phyloP scores from a whole-genome alignment of 2,797 vertebrate species.

The Remorina albescens region DNA sequence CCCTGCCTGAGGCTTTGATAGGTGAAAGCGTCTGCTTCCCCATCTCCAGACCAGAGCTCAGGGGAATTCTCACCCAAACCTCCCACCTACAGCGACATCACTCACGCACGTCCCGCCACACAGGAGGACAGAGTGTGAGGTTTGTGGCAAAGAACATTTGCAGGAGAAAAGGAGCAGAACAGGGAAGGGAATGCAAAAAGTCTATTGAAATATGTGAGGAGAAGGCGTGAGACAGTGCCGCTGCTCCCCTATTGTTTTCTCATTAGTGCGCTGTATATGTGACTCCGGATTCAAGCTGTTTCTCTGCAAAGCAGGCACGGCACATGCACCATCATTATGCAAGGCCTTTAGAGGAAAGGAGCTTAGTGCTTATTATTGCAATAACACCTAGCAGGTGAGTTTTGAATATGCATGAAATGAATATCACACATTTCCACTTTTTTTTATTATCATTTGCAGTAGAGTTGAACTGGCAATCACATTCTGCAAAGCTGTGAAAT shows the following conservation, averaged over 20 bases:
- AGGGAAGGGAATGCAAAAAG: conserved; percentile 45
- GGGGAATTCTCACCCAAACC: conserved; percentile 75
- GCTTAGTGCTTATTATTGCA: conserved; percentile 77
- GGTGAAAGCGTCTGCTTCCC: conserved; percentile 80
- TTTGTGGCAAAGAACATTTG: conserved; percentile 50
- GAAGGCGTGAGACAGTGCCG: conserved; percentile 68
- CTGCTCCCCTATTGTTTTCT: conserved; percentile 79
- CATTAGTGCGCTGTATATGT: conserved; percentile 77
- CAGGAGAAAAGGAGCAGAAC: conserved; percentile 52
- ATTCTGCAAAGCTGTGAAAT: conserved; percentile 56
- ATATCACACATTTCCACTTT: conserved; percentile 68
- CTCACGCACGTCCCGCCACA: conserved; percentile 40
- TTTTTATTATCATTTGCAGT: conserved; percentile 64
- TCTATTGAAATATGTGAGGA: conserved; percentile 72
- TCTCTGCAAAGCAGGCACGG: conserved; percentile 53
- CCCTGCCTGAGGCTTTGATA: conserved; percentile 84
- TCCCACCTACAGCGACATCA: conserved; percentile 54
- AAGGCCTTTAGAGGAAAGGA: conserved; percentile 63
- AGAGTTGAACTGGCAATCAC: conserved; percentile 59
- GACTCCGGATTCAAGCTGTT: conserved; percentile 74
- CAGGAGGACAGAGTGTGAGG: conserved; percentile 36
- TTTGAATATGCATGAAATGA: conserved; percentile 79
- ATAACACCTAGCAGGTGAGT: conserved; percentile 79
- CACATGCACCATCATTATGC: conserved; percentile 67
- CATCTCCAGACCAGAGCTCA: conserved; percentile 72